Conservation (phyloP, 1,140 invertebrate species). For the Lutraria rhynchaena region DNA sequence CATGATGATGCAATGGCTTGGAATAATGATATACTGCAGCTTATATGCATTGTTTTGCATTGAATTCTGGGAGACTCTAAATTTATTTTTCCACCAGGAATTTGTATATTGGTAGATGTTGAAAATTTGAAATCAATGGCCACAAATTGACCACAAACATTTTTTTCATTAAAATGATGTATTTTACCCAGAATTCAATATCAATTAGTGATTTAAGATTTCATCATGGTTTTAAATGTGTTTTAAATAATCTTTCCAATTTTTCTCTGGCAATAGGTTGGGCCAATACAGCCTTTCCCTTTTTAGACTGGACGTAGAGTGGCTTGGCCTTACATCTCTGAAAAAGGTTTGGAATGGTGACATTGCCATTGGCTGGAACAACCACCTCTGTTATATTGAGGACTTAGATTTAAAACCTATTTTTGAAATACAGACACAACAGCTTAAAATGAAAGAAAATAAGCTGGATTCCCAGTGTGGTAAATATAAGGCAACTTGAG, state of each 20-base stretch:
- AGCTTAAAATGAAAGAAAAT: conserved; percentile 24
- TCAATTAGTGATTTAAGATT: too few species aligned
- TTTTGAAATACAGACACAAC: conserved; percentile 82
- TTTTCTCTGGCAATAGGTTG: conserved; percentile 35
- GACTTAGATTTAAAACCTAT: conserved; percentile 93
- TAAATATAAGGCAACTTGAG: conserved; percentile 53
- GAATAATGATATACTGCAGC: too few species aligned
- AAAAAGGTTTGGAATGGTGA: conserved; percentile 93
- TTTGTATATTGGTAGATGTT: too few species aligned
- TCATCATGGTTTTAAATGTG: neutral
- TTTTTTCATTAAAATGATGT: too few species aligned
- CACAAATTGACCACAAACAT: too few species aligned
- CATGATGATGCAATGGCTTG: too few species aligned
- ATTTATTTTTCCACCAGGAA: too few species aligned
- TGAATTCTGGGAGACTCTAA: too few species aligned
- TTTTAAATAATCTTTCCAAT: conserved; percentile 21
- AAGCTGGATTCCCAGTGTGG: conserved; percentile 19
- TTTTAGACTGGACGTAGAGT: conserved; percentile 35
- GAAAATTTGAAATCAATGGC: too few species aligned
- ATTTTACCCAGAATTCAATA: too few species aligned
- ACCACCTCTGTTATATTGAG: conserved; percentile 93
- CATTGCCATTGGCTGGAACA: conserved; percentile 94
- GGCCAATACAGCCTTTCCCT: conserved; percentile 2
- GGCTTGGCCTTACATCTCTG: conserved; percentile 89
- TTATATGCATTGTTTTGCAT: too few species aligned